Conservation (phyloP, 2,797 vertebrate genomes). For the Podarcis lilfordi region DNA sequence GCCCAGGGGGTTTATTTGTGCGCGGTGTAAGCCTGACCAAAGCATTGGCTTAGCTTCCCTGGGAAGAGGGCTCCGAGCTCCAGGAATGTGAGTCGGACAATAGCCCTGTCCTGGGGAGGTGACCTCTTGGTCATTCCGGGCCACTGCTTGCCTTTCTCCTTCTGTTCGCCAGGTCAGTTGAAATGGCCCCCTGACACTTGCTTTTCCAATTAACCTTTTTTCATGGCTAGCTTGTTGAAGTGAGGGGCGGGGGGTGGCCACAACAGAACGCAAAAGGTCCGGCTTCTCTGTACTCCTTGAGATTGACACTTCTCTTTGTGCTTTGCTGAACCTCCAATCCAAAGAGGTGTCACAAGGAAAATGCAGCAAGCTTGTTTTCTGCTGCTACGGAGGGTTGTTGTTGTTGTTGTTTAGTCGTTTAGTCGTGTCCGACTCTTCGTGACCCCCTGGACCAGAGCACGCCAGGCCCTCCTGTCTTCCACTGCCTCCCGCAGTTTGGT, state of each 20-base stretch:
- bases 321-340: background rate
- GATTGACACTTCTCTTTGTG: background rate
- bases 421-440: too few species aligned
- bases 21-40: background rate
- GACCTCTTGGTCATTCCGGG: conserved; percentile 20
- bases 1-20: background rate
- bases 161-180: background rate
- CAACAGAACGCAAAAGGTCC: background rate
- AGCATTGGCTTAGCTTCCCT: background rate
- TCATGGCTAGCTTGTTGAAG: background rate
- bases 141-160: background rate
- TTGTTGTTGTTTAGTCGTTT: too few species aligned
- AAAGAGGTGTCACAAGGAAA: too few species aligned
- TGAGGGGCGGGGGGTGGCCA: background rate
- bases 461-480: too few species aligned
- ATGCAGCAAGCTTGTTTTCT: too few species aligned
- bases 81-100: background rate
- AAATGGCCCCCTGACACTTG: background rate
- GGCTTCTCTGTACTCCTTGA: background rate
- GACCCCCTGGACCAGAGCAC: too few species aligned
- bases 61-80: background rate
- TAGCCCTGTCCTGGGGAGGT: background rate
- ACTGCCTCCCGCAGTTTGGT: too few species aligned
- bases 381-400: too few species aligned
- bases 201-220: background rate